Percentiles rank a stretch among this genome's conserved stretches.
Conservation (phyloP, 2,797 vertebrate species). For the Pseudocheirus occidentalis region DNA sequence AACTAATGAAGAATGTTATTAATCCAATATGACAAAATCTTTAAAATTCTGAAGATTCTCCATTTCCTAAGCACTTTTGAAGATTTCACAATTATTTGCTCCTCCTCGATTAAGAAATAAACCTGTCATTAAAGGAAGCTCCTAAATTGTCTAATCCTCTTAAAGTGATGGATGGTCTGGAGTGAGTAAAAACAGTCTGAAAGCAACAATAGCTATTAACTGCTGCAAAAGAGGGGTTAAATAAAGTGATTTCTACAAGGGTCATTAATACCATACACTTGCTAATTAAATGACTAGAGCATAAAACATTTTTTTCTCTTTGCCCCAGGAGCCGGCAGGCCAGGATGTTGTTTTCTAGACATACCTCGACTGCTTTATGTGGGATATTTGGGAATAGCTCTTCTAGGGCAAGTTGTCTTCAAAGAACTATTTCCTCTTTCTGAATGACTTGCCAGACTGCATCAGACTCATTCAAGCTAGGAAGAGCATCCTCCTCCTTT, state of each 20-base stretch:
- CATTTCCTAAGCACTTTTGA: constrained; percentile 12
- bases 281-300: constrained; percentile 63
- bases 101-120: constrained; percentile 24
- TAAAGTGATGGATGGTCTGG: constrained; percentile 47
- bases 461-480: no score
- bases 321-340: neutral
- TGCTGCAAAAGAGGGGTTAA: neutral
- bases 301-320: constrained; percentile 39
- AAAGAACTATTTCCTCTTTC: neutral
- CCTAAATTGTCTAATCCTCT: constrained; percentile 42
- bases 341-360: neutral
- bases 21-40: no score
- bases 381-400: neutral
- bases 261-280: constrained; percentile 13
- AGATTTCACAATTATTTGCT: constrained; percentile 64
- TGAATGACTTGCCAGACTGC: neutral
- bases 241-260: constrained; percentile 49
- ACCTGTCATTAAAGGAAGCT: constrained; percentile 53
- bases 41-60: neutral
- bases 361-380: neutral
- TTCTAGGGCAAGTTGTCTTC: neutral
- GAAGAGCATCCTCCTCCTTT: neutral
- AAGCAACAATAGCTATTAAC: constrained; percentile 35
- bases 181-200: constrained; percentile 35
- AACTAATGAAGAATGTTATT: neutral